Conservation (phyloP, 2,113 vertebrate species). For the Ellobius talpinus region DNA sequence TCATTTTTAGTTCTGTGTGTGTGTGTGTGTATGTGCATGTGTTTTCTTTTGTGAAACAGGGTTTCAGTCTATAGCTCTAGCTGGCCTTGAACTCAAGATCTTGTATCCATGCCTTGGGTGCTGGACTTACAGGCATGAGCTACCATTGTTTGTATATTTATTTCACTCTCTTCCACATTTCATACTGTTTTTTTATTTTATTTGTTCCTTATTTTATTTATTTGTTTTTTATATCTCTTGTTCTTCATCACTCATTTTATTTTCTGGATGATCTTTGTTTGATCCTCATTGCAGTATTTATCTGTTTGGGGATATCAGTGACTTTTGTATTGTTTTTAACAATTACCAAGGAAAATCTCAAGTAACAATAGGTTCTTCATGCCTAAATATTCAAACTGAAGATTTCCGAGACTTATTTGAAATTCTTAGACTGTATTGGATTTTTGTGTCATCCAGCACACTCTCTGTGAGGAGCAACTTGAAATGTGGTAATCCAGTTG, state of each 20-base stretch:
- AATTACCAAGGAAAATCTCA: not conserved
- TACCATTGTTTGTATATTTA: not conserved
- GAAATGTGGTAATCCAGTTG: constrained; percentile 68
- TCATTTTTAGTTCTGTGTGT: not conserved
- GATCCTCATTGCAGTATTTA: not conserved
- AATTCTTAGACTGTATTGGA: not conserved
- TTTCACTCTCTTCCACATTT: not conserved
- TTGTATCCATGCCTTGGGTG: rapidly evolving
- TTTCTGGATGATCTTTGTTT: not conserved
- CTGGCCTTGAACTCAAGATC: not conserved
- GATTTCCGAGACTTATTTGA: not conserved
- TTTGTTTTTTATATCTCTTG: not conserved
- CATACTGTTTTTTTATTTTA: not conserved
- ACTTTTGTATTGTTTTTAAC: not conserved
- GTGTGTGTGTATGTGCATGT: not conserved
- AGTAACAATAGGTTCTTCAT: not conserved
- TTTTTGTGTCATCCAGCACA: constrained; percentile 33
- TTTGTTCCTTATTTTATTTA: not conserved
- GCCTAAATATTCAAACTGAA: constrained; percentile 2
- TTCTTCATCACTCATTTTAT: not conserved
- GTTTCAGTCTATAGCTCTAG: not conserved
- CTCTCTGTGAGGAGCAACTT: constrained; percentile 67
- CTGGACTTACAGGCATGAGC: not conserved
- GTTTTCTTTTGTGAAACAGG: not conserved
- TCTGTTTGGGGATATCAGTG: not conserved